These are phyloP conservation scores for Dendrolimus houi DNA, from an alignment of 2,888 invertebrate genomes.

Conservation along the genomic window DNA sequence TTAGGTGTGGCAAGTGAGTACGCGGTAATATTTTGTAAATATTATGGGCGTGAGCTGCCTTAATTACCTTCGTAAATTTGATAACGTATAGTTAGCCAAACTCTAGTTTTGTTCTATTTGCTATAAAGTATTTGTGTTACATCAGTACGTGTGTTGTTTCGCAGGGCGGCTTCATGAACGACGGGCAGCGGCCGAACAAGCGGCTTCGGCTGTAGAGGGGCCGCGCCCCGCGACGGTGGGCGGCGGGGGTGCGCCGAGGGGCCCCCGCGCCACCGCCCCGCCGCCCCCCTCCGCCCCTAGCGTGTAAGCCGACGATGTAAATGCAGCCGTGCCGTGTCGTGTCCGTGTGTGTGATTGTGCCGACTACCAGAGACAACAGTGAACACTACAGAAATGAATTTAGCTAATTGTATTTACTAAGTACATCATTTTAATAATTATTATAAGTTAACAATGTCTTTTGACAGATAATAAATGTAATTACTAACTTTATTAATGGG, in stretches of 20 bases:
- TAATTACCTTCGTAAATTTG: too few species aligned
- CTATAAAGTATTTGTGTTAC: too few species aligned
- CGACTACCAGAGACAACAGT: conserved; percentile 50
- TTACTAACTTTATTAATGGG: conserved; percentile 47
- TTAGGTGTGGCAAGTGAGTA: too few species aligned
- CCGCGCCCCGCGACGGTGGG: conserved; percentile 1
- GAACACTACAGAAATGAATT: conserved; percentile 50
- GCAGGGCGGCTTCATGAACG: conserved; percentile 69
- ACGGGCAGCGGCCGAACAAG: conserved; percentile 72
- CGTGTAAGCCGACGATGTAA: background rate
- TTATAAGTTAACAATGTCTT: conserved; percentile 66
- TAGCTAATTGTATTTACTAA: conserved; percentile 76
- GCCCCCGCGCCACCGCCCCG: background rate
- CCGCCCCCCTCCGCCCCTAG: conserved; percentile 2
- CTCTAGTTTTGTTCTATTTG: too few species aligned
- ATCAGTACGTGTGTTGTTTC: background rate
- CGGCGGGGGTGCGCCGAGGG: background rate
- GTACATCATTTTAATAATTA: conserved; percentile 59
- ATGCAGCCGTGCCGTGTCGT: conserved; percentile 35
- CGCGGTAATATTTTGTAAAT: too few species aligned
- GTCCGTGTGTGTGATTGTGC: conserved; percentile 58
- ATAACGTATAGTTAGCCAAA: too few species aligned
- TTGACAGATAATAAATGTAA: conserved; percentile 72
- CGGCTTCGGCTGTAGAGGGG: conserved; percentile 27
- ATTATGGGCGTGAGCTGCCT: too few species aligned